Percentiles rank a stretch among this genome's conserved stretches.
These are phyloP conservation scores for Drosophila kuntzei DNA, from an alignment of 2,888 invertebrate species.

Conservation along the genomic window DNA sequence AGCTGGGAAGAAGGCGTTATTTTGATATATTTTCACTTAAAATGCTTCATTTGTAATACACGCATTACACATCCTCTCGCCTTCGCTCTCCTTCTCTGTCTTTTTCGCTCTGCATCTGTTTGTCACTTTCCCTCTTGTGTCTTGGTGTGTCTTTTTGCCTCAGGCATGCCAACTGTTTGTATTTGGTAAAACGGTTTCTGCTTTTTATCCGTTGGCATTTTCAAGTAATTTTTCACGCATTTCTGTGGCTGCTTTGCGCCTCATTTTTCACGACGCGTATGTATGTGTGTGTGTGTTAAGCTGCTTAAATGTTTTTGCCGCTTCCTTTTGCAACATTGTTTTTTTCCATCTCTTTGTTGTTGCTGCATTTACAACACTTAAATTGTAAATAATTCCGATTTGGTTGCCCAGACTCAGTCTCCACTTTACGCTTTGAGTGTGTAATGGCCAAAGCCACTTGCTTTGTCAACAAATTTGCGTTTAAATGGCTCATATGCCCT, in stretches of 20 bases:
- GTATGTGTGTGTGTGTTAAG: constrained; percentile 70
- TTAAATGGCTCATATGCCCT: constrained; percentile 68
- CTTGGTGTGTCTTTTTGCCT: constrained; percentile 31
- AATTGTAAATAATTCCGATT: constrained; percentile 78
- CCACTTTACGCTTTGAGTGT: constrained; percentile 43
- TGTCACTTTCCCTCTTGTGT: constrained; percentile 24
- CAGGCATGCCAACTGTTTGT: constrained; percentile 60
- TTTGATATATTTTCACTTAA: constrained; percentile 57
- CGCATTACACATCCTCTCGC: constrained; percentile 35
- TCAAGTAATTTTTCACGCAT: constrained; percentile 82
- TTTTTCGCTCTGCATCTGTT: constrained; percentile 1
- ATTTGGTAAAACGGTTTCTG: constrained; percentile 62
- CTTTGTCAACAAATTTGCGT: constrained; percentile 81
- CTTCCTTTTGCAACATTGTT: constrained; percentile 58
- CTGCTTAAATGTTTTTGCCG: constrained; percentile 76
- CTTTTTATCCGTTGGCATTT: constrained; percentile 77
- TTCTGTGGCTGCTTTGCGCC: constrained; percentile 81
- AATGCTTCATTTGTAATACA: constrained; percentile 50
- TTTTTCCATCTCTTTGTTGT: constrained; percentile 28
- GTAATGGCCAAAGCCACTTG: constrained; percentile 80
- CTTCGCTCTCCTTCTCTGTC: not conserved
- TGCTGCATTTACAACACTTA: constrained; percentile 79
- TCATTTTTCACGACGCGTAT: constrained; percentile 69
- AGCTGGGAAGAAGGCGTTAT: constrained; percentile 1
- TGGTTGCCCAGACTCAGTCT: constrained; percentile 50